Evolutionary conservation across 2,888 invertebrate genomes (phyloP).

Genomic region (Bellardia bayeri): DNA sequence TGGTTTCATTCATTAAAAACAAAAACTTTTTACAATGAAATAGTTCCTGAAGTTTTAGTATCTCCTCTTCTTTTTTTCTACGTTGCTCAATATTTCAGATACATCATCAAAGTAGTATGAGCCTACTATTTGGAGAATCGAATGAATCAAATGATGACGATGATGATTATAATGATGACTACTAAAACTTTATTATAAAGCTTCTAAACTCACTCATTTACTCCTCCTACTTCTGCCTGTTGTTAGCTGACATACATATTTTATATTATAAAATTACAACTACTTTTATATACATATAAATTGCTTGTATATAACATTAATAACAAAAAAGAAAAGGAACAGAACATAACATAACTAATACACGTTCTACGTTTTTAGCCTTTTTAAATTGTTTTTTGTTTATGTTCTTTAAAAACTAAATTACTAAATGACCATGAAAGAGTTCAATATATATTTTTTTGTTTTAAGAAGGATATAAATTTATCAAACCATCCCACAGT

Average conservation of each 20-base stretch:
- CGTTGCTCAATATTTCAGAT: constrained; percentile 72
- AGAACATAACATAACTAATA: constrained; percentile 13
- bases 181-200: constrained; percentile 68
- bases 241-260: constrained; percentile 45
- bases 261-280: constrained; percentile 29
- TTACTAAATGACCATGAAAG: constrained; percentile 29
- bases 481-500: constrained; percentile 50
- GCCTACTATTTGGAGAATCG: constrained; percentile 79
- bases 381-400: constrained; percentile 19
- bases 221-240: constrained; percentile 41
- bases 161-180: constrained; percentile 75
- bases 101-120: constrained; percentile 76
- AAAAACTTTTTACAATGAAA: constrained; percentile 69
- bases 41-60: constrained; percentile 66
- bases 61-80: constrained; percentile 62
- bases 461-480: constrained; percentile 50
- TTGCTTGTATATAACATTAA: constrained; percentile 47
- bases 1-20: constrained; percentile 67
- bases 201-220: constrained; percentile 31
- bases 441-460: constrained; percentile 45
- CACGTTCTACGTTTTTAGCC: background rate
- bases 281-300: constrained; percentile 25
- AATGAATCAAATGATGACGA: constrained; percentile 79
- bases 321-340: constrained; percentile 10
- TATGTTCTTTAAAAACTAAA: constrained; percentile 35